A percentile compares a stretch with the other conserved stretches of the same genome.
Conservation (phyloP, 37 sponge, comb jelly and placozoan species). For the Aphrocallistes beatrix region DNA sequence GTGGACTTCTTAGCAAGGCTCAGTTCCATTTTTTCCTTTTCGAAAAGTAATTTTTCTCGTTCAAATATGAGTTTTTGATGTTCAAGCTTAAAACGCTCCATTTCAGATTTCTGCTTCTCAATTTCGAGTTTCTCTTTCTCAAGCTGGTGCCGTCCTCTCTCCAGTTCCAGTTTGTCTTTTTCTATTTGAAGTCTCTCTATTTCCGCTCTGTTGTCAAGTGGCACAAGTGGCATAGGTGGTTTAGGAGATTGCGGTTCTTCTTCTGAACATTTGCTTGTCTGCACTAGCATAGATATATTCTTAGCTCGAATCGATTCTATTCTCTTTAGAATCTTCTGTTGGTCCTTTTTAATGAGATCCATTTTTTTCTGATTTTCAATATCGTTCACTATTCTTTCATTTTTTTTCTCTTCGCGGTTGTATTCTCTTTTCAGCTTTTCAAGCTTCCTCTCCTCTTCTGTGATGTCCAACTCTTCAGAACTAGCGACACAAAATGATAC, state of each 20-base stretch:
- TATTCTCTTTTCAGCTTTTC: not conserved
- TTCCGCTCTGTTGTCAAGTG: not conserved
- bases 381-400: not conserved
- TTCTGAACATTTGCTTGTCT: not conserved
- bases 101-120: not conserved
- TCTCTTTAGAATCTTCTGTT: not conserved
- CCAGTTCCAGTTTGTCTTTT: not conserved
- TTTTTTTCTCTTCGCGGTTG: not conserved
- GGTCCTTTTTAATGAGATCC: not conserved
- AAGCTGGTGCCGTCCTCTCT: not conserved
- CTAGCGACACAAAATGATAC: not conserved
- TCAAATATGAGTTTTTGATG: not conserved
- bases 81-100: not conserved
- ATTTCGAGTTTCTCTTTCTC: not conserved
- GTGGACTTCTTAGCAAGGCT: too few relatives aligned
- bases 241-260: not conserved
- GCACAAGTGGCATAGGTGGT: too few relatives aligned
- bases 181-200: not conserved
- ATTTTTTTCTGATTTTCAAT: not conserved
- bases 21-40: not conserved
- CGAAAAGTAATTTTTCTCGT: not conserved
- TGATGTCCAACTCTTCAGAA: not conserved
- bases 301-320: not conserved
- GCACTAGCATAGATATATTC: not conserved
- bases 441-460: not conserved